These are phyloP conservation scores for Gryllus bimaculatus DNA, from an alignment of 1,140 invertebrate genomes.

Conservation along the genomic window DNA sequence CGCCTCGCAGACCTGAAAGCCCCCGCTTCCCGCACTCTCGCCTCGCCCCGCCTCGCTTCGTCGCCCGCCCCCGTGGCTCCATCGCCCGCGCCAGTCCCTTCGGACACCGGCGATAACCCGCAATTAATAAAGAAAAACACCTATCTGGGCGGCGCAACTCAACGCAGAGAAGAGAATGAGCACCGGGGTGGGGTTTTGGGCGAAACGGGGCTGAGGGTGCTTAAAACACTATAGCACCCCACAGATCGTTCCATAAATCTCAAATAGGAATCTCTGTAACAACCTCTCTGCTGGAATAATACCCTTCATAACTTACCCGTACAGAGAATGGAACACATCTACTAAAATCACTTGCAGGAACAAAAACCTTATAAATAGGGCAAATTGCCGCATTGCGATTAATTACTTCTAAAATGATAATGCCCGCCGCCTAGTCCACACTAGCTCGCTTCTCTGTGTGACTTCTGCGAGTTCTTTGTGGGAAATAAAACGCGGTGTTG, in stretches of 20 bases:
- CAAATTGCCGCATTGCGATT: not conserved
- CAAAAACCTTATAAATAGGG: constrained; percentile 5
- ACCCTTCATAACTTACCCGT: not conserved
- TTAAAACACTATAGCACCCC: not conserved
- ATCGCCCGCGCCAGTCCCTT: not conserved
- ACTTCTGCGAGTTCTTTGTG: not conserved
- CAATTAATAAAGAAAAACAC: constrained; percentile 6
- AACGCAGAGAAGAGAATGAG: not conserved
- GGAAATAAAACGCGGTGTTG: not conserved
- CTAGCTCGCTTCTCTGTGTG: not conserved
- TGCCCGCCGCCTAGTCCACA: not conserved
- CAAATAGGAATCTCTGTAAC: not conserved
- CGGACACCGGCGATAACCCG: not conserved
- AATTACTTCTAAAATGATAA: not conserved
- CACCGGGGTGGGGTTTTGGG: not conserved
- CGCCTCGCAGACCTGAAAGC: not conserved
- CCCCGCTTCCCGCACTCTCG: not conserved
- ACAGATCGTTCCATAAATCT: not conserved
- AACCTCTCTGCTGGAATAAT: not conserved
- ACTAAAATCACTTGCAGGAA: not conserved
- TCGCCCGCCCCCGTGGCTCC: not conserved
- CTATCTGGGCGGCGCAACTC: not conserved
- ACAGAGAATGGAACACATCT: not conserved
- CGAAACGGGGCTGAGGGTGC: not conserved
- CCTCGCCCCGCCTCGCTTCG: not conserved